Evolutionary conservation across 2,797 vertebrate species (phyloP).

Genomic region (Helostoma temminkii): DNA sequence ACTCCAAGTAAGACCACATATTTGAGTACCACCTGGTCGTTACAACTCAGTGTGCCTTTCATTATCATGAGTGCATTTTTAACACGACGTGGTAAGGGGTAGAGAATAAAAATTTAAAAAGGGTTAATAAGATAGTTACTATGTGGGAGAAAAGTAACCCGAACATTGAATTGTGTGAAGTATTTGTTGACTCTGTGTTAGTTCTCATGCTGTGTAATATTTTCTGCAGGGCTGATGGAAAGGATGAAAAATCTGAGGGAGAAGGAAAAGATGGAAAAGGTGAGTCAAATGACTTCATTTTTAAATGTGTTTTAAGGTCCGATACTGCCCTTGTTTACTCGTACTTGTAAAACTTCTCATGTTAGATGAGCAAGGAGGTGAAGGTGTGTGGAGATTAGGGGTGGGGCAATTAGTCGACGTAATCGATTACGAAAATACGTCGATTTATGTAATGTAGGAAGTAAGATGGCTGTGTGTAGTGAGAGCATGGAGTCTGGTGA

Average conservation of each 20-base stretch:
- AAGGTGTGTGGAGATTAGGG: too few relatives aligned
- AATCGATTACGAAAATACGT: too few relatives aligned
- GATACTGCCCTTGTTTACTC: too few relatives aligned
- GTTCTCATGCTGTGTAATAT: neutral
- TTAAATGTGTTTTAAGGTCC: too few relatives aligned
- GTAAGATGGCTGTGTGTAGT: too few relatives aligned
- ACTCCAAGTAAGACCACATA: conserved; percentile 87
- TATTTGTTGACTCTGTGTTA: neutral
- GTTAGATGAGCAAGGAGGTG: too few relatives aligned
- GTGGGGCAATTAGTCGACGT: too few relatives aligned
- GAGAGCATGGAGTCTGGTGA: too few relatives aligned
- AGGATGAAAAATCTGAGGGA: conserved; percentile 87
- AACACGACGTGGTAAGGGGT: neutral
- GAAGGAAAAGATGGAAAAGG: conserved; percentile 90
- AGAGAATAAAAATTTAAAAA: too few relatives aligned
- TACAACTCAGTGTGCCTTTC: neutral
- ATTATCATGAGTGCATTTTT: neutral
- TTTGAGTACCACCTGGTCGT: neutral
- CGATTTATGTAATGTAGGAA: too few relatives aligned
- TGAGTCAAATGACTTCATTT: conserved; percentile 28
- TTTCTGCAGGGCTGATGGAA: conserved; percentile 83
- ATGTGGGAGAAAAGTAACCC: neutral
- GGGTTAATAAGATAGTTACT: neutral
- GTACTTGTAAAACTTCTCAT: too few relatives aligned
- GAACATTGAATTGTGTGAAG: neutral